phyloP scores from a whole-genome alignment of 1,140 invertebrate genomes.

The Sinonovacula constricta region DNA sequence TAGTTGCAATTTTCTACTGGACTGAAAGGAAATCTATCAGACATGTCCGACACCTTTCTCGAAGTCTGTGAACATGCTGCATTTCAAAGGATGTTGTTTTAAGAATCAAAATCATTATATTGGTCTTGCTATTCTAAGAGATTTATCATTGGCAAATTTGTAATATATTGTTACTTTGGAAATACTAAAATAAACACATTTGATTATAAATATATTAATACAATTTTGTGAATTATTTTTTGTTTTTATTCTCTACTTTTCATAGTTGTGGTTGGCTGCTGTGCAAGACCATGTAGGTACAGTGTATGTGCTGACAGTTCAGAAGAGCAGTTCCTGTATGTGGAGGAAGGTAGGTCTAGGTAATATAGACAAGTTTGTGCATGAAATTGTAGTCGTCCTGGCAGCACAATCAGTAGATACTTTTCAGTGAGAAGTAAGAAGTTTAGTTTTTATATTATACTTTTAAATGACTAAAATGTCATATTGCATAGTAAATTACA shows the following conservation, averaged over 20 bases:
- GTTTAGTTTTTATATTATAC: not conserved
- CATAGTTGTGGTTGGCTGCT: slow-evolving; percentile 26
- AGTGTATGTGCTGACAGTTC: slow-evolving; percentile 18
- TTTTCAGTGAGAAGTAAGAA: not conserved
- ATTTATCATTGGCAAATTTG: too few species aligned
- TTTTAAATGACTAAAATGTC: not conserved
- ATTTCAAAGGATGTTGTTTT: too few species aligned
- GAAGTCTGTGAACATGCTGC: too few species aligned
- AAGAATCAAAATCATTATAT: too few species aligned
- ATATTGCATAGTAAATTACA: not conserved
- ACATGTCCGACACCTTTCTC: too few species aligned
- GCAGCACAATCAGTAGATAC: not conserved
- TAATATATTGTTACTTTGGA: too few species aligned
- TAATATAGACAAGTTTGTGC: not conserved
- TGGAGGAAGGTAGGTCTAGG: slow-evolving; percentile 15
- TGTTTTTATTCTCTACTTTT: not conserved
- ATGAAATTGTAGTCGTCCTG: not conserved
- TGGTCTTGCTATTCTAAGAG: too few species aligned
- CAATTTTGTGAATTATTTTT: not conserved
- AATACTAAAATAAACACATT: not conserved
- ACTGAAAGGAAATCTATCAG: too few species aligned
- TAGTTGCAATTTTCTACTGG: too few species aligned
- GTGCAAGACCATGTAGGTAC: slow-evolving; percentile 26
- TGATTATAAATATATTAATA: not conserved
- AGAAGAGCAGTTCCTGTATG: slow-evolving; percentile 18